Percentiles rank a stretch among this genome's conserved stretches.
phyloP scores from a whole-genome alignment of 2,113 vertebrate genomes.

The Sphaerodactylus townsendi region DNA sequence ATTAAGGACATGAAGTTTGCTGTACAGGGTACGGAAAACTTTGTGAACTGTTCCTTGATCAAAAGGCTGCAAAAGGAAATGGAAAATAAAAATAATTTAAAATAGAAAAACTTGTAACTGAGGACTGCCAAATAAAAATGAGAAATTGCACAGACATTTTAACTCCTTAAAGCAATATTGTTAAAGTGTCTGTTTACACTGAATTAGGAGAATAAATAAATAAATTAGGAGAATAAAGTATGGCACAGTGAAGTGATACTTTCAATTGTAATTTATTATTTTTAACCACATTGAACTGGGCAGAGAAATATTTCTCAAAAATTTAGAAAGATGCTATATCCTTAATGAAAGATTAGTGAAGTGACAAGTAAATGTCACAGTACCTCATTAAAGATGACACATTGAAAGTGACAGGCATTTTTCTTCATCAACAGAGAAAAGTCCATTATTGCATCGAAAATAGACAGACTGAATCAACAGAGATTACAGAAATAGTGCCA shows the following conservation, averaged over 20 bases:
- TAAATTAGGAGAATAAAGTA: too few relatives aligned
- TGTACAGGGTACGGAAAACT: slow-evolving; percentile 74
- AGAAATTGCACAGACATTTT: slow-evolving; percentile 2
- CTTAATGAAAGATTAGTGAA: background rate
- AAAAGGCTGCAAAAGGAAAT: slow-evolving; percentile 78
- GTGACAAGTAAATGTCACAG: background rate
- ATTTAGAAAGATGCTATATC: background rate
- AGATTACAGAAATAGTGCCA: background rate
- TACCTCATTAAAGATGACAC: background rate
- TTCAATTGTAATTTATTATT: background rate
- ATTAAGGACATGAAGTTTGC: slow-evolving; percentile 75
- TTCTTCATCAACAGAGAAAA: background rate
- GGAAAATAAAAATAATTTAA: slow-evolving; percentile 30
- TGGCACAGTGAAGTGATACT: background rate
- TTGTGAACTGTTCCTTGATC: slow-evolving; percentile 75
- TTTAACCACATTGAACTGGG: background rate
- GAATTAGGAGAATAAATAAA: background rate
- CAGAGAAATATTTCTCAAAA: background rate
- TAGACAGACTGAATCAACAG: background rate
- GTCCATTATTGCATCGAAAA: background rate
- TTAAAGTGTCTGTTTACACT: background rate
- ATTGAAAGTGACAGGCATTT: background rate
- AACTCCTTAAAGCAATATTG: background rate
- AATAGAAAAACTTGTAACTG: slow-evolving; percentile 40
- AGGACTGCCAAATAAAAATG: background rate